These are phyloP conservation scores for Drosophila bocki DNA, from an alignment of 1,140 invertebrate genomes.

Conservation along the genomic window DNA sequence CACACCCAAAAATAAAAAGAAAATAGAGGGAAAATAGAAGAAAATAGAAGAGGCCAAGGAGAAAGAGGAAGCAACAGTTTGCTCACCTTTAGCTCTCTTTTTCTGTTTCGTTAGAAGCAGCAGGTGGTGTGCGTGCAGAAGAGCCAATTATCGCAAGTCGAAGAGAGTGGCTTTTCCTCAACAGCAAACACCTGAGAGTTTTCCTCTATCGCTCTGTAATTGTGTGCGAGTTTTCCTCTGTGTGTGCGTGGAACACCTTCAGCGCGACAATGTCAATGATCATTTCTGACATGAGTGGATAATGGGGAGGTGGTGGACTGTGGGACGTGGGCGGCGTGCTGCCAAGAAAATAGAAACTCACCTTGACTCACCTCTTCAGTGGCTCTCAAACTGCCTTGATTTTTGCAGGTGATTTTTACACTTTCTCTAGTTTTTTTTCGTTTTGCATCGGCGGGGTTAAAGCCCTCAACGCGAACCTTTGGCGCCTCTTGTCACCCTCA, in stretches of 20 bases:
- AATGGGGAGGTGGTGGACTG: conserved; percentile 8
- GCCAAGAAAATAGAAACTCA: conserved; percentile 65
- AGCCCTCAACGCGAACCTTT: conserved; percentile 23
- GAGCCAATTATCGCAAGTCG: conserved; percentile 32
- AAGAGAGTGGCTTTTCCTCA: conserved; percentile 23
- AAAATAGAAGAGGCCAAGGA: conserved; percentile 40
- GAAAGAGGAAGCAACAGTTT: conserved; percentile 52
- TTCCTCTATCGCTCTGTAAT: not conserved
- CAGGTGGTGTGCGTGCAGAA: conserved; percentile 55
- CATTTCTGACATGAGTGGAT: conserved; percentile 67
- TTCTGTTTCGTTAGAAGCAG: conserved; percentile 27
- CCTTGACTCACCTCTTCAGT: conserved; percentile 59
- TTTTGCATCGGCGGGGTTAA: conserved; percentile 27
- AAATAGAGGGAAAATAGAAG: conserved; percentile 25
- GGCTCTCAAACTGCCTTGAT: conserved; percentile 53
- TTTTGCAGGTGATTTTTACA: conserved; percentile 28
- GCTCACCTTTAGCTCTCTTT: conserved; percentile 37
- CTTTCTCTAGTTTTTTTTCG: not conserved
- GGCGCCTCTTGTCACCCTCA: conserved; percentile 20
- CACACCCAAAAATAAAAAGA: conserved; percentile 24
- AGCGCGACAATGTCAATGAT: conserved; percentile 83
- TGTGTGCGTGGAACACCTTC: conserved; percentile 69
- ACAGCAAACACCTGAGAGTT: conserved; percentile 24
- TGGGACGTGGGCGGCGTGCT: conserved; percentile 55
- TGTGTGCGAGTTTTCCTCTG: not conserved